Base-by-base conservation (phyloP, 2,888 invertebrate species). In the Panopea generosa region DNA sequence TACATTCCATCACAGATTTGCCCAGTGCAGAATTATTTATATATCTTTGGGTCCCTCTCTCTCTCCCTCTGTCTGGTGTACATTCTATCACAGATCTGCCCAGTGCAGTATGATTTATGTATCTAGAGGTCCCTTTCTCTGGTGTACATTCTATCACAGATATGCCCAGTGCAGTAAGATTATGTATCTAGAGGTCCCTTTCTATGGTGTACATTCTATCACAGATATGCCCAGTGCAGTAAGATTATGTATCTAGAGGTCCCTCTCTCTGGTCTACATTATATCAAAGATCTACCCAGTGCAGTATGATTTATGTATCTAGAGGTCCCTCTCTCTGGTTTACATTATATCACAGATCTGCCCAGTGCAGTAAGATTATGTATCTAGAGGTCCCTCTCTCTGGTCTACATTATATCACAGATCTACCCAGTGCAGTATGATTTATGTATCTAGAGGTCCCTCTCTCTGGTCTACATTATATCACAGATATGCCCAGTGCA, bases 61-160 rank as follows among this genome's bases (percentile, higher is more conserved):
- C n/a, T n/a, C n/a, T n/a, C n/a, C n/a, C n/a, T 11, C 4, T 7
- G 33, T 33, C 4, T 33, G 33, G 33, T 33, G 11, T 7, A 11
- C 4, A 7, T 33, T 33, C 4, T 33, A 11, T 33, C n/a, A n/a
- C n/a, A 33, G 4, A 7, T 33, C 33, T 33, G 85, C 9, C 82
- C 81, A 3, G 86, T 85, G 72, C 91, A 91, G 76, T 91, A 92
- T 1, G 89, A 85, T 74, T 84, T 86, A 68, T 92, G 92, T 61
- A 91, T 89, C 40, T 90, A 88, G 45, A 91, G 77, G 70, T 92
- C 91, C 40, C 83, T 77, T 22, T 71, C 68, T 67, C 82, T 82
- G 7, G 83, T 83, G 76, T 91, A 92, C 87, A 90, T 89, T 79
- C 90, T 91, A 82, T 91, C 90, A 87, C 91, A 91, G 27, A 83